A percentile compares a stretch with the other conserved stretches of the same genome.
Conservation (phyloP, 1,140 invertebrate species). For the Macrotrachela quadricornifera region DNA sequence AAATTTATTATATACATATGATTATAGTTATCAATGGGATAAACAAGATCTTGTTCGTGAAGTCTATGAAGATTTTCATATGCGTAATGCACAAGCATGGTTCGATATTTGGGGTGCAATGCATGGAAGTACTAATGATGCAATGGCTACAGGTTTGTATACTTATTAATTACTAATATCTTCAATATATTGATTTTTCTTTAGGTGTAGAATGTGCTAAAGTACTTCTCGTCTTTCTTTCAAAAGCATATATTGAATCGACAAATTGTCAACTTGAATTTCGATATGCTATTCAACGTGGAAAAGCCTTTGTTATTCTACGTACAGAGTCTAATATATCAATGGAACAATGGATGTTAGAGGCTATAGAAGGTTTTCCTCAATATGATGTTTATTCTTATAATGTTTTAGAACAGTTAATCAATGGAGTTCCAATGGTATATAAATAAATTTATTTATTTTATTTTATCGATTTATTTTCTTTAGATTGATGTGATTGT, state of each 20-base stretch:
- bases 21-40: conserved; percentile 6
- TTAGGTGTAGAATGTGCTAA: conserved; percentile 1
- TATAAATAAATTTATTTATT: too few relatives aligned
- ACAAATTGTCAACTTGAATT: conserved; percentile 4
- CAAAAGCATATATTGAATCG: conserved; percentile 3
- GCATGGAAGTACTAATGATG: conserved; percentile 5
- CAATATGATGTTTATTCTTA: background rate
- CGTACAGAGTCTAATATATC: background rate
- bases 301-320: conserved; percentile 2
- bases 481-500: background rate
- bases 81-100: background rate
- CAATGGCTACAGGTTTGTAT: conserved; percentile 1
- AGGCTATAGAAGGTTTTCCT: background rate
- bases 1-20: too few relatives aligned
- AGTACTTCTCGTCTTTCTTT: conserved; percentile 1
- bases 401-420: background rate
- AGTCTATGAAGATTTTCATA: conserved; percentile 1
- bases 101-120: conserved; percentile 9
- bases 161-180: too few relatives aligned
- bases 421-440: conserved; percentile 5
- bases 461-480: too few relatives aligned
- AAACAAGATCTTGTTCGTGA: conserved; percentile 3
- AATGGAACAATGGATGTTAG: background rate
- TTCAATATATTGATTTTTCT: too few relatives aligned
- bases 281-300: conserved; percentile 2